Base-by-base conservation (phyloP, 2,113 vertebrate genomes). In the Empidonax traillii region DNA sequence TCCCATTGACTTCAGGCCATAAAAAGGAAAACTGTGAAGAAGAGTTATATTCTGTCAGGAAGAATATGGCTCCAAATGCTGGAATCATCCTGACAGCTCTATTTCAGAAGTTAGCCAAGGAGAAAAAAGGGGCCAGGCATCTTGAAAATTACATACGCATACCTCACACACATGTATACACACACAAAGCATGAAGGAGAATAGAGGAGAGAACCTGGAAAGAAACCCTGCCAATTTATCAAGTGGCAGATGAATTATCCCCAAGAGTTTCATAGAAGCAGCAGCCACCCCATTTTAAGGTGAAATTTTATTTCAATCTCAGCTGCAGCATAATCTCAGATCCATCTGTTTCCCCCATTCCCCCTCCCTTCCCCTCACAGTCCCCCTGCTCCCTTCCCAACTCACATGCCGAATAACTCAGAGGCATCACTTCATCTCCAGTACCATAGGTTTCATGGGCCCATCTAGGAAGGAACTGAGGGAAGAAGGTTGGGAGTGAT, bases 41-140 rank as follows among this genome's bases (percentile, higher is more conserved):
- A 95, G 89, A 95, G 91, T 94, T 95, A 93, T 95, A 96, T 93
- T 96, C 93, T 95, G 94, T 96, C 96, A 96, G 69, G 88, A 95
- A 89, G 85, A 93, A 93, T 97, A 96, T 88, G 93, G 94, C 66
- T 96, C 55, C 82, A 97, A 94, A 95, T 0, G 25, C 94, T 90
- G 87, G 94, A 94, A 96, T 97, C 91, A 95, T 95, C 95, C 93
- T 96, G 95, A 96, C 94, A 97, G 91, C 87, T 96, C 95, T 94
- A 95, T 96, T 97, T 95, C 94, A 94, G 87, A 97, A 94, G 93
- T 91, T 96, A 96, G 87, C 84, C 91, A 94, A 92, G 91, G 94
- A 96, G 93, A 97, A 96, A 96, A 95, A 94, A 89, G 87, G 84
- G 91, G 84, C 87, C 91, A 96, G 93, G 96, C 91, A 78, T 95